Evolutionary conservation across 2,113 vertebrate genomes (phyloP).

Genomic region (Brachyhypopomus occidentalis): DNA sequence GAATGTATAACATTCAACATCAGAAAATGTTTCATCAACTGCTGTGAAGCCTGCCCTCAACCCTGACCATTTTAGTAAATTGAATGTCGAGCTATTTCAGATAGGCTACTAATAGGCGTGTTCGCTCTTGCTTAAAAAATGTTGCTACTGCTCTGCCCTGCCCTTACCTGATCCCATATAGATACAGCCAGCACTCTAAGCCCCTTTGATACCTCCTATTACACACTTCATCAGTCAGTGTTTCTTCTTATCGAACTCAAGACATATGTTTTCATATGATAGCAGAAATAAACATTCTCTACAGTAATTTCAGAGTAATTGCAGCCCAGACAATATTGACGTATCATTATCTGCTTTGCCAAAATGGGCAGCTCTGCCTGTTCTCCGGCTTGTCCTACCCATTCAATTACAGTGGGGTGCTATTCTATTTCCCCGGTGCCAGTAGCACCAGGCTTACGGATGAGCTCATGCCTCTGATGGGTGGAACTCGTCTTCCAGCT

Average conservation of each 20-base stretch:
- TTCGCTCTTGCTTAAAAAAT: constrained; percentile 44
- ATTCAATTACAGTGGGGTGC: constrained; percentile 1
- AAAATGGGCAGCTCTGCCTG: not conserved
- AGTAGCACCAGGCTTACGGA: constrained; percentile 37
- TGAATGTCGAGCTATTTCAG: constrained; percentile 25
- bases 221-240: constrained; percentile 47
- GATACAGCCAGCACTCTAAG: constrained; percentile 48
- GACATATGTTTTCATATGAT: constrained; percentile 54
- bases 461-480: constrained; percentile 56
- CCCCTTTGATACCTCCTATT: constrained; percentile 40
- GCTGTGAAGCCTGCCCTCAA: not conserved
- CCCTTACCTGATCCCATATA: constrained; percentile 23
- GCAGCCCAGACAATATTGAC: constrained; percentile 51
- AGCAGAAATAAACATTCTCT: constrained; percentile 57
- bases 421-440: not conserved
- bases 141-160: not conserved
- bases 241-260: constrained; percentile 42
- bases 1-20: not conserved
- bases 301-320: constrained; percentile 53
- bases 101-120: constrained; percentile 3
- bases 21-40: not conserved
- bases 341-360: constrained; percentile 42
- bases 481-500: constrained; percentile 52
- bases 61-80: constrained; percentile 31
- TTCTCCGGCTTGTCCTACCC: not conserved